A percentile compares a stretch with the other conserved stretches of the same genome.
phyloP scores from a whole-genome alignment of 2,113 vertebrate species.

The Pseudonaja textilis region DNA sequence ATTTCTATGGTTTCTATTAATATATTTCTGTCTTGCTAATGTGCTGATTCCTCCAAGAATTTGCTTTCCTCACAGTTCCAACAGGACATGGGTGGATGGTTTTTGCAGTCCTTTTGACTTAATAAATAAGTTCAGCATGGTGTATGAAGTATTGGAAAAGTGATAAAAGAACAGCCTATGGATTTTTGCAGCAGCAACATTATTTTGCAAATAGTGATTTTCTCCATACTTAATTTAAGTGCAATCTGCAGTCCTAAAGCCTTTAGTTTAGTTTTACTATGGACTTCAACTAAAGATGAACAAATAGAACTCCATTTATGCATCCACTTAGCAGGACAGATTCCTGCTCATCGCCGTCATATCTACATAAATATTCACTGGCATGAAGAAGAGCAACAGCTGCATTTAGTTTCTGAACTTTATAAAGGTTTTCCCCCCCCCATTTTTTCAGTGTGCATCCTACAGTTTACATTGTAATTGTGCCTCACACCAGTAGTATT shows the following conservation, averaged over 20 bases:
- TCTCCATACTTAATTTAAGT: not conserved
- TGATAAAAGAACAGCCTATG: not conserved
- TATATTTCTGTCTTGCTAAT: not conserved
- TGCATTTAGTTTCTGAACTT: not conserved
- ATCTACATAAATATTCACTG: not conserved
- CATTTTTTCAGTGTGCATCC: not conserved
- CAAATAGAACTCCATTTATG: not conserved
- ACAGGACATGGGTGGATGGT: not conserved
- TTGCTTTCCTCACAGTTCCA: not conserved
- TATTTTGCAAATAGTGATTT: not conserved
- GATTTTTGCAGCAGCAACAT: not conserved
- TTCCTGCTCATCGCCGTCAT: not conserved
- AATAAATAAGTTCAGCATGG: not conserved
- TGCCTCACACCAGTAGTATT: not conserved
- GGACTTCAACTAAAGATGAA: not conserved
- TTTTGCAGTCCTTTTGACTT: not conserved
- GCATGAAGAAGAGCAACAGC: not conserved
- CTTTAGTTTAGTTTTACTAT: not conserved
- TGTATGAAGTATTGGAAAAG: not conserved
- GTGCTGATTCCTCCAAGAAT: not conserved
- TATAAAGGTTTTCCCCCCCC: not conserved
- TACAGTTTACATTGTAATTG: not conserved
- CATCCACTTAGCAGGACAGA: not conserved
- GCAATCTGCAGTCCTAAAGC: not conserved
- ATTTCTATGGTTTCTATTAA: not conserved